Conservation (phyloP, 2,888 invertebrate genomes). For the Chymomyza fuscimana region DNA sequence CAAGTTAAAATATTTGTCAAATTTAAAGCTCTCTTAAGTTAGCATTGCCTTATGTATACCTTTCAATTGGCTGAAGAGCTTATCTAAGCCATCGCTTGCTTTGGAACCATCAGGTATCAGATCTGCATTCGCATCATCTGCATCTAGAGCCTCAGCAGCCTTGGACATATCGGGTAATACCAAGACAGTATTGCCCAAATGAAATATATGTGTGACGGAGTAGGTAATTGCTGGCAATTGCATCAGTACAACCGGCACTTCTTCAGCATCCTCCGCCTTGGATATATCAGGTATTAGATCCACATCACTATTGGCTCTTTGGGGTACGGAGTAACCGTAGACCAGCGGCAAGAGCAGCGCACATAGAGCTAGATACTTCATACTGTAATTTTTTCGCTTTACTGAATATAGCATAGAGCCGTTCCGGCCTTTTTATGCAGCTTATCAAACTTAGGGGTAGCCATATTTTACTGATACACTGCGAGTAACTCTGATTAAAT, state of each 20-base stretch:
- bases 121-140: neutral
- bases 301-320: neutral
- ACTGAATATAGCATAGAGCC: slow-evolving; percentile 38
- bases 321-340: slow-evolving; percentile 47
- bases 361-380: slow-evolving; percentile 58
- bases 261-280: slow-evolving; percentile 5
- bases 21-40: no score
- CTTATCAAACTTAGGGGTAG: neutral
- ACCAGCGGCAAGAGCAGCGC: slow-evolving; percentile 59
- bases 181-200: neutral
- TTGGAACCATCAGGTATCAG: slow-evolving; percentile 2
- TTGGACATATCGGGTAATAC: slow-evolving; percentile 43
- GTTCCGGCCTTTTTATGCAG: neutral
- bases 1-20: no score
- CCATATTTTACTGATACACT: neutral
- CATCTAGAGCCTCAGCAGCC: slow-evolving; percentile 32
- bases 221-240: neutral
- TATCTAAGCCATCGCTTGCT: neutral
- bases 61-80: neutral
- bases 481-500: neutral
- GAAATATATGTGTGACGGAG: neutral
- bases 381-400: slow-evolving; percentile 25
- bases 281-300: slow-evolving; percentile 45
- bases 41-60: neutral
- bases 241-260: neutral